Conservation (phyloP, 92 coral and sea anemone species). For the Palythoa grandiflora region DNA sequence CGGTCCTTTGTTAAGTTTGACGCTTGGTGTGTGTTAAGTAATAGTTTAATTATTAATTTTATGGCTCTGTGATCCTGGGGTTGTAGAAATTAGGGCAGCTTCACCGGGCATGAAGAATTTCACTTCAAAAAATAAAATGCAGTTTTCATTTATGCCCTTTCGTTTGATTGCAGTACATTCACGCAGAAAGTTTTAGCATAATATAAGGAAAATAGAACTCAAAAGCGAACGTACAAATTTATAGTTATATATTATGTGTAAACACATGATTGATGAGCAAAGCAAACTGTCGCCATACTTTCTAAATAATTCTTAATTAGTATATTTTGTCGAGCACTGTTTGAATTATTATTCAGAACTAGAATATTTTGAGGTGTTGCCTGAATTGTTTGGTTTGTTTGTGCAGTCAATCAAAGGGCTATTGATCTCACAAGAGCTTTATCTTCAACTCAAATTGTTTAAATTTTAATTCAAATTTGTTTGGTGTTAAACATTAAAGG, state of each 20-base stretch:
- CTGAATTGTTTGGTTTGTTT: too few species aligned
- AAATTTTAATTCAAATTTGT: too few species aligned
- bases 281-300: not conserved
- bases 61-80: not conserved
- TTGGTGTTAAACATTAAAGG: too few species aligned
- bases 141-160: not conserved
- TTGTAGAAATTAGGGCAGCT: not conserved
- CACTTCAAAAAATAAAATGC: not conserved
- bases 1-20: not conserved
- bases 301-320: not conserved
- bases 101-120: not conserved
- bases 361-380: not conserved
- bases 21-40: slow-evolving; percentile 15
- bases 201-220: not conserved
- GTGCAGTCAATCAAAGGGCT: too few species aligned
- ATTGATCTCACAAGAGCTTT: too few species aligned
- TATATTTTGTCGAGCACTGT: not conserved
- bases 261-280: not conserved
- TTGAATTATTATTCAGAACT: not conserved
- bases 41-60: not conserved
- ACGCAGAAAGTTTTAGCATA: not conserved
- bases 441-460: too few species aligned
- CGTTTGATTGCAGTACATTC: not conserved
- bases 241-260: not conserved
- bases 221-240: not conserved